Percentiles rank a stretch among this genome's conserved stretches.
phyloP scores from a whole-genome alignment of 2,797 vertebrate species.

The Labeo calbasu region DNA sequence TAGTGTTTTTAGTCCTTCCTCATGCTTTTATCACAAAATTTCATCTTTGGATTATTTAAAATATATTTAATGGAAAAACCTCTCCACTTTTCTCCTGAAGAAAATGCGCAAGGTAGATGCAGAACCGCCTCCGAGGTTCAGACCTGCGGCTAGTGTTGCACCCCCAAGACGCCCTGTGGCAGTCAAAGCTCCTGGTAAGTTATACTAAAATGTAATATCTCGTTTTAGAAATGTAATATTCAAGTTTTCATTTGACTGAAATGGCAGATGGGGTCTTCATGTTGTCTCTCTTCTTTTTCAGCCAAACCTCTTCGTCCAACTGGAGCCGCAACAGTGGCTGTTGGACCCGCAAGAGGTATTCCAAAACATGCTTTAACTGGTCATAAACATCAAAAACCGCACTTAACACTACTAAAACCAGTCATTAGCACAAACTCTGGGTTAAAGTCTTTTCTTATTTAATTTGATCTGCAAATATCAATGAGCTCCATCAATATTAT shows the following conservation, averaged over 20 bases:
- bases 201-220: accelerated
- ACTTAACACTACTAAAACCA: background rate
- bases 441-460: background rate
- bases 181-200: constrained; percentile 67
- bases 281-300: constrained; percentile 50
- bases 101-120: constrained; percentile 68
- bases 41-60: background rate
- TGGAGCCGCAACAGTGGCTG: constrained; percentile 75
- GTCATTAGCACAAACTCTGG: background rate
- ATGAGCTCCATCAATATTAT: background rate
- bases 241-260: background rate
- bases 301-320: constrained; percentile 62
- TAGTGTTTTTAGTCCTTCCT: accelerated
- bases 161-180: constrained; percentile 61
- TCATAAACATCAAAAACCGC: background rate
- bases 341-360: constrained; percentile 75
- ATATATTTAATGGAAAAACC: constrained; percentile 6
- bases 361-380: background rate
- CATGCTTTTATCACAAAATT: background rate
- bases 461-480: background rate
- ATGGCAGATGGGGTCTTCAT: background rate
- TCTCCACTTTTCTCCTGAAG: constrained; percentile 66
- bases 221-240: no score
- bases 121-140: constrained; percentile 54
- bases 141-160: constrained; percentile 65